These are phyloP conservation scores for Schizopygopsis pylzovi DNA, from an alignment of 2,797 vertebrate genomes.

Conservation along the genomic window DNA sequence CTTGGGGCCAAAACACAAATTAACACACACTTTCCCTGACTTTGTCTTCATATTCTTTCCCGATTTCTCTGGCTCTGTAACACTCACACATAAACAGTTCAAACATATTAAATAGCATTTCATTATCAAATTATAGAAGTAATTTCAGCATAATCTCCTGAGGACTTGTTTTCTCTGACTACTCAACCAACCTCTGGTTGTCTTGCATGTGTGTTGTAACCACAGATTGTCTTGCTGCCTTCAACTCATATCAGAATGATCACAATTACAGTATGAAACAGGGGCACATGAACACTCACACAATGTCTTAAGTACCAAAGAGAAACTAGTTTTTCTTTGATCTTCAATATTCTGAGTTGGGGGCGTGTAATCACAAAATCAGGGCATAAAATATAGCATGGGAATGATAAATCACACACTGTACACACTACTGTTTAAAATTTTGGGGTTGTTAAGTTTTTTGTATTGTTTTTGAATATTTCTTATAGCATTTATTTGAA, in stretches of 20 bases:
- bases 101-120: background rate
- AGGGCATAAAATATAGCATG: background rate
- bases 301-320: background rate
- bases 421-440: background rate
- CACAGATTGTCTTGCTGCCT: background rate
- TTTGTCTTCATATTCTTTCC: background rate
- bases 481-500: background rate
- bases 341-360: background rate
- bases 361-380: background rate
- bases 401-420: background rate
- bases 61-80: background rate
- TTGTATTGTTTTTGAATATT: background rate
- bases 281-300: background rate
- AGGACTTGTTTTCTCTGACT: background rate
- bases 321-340: background rate
- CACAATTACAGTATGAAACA: background rate
- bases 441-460: background rate
- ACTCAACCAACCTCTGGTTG: background rate
- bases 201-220: background rate
- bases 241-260: background rate
- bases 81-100: background rate
- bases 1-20: conserved; percentile 5
- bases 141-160: background rate
- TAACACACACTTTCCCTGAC: conserved; percentile 27
- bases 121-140: background rate